Base-by-base conservation (phyloP, 1,140 invertebrate species). In the Polypedilum pembai region DNA sequence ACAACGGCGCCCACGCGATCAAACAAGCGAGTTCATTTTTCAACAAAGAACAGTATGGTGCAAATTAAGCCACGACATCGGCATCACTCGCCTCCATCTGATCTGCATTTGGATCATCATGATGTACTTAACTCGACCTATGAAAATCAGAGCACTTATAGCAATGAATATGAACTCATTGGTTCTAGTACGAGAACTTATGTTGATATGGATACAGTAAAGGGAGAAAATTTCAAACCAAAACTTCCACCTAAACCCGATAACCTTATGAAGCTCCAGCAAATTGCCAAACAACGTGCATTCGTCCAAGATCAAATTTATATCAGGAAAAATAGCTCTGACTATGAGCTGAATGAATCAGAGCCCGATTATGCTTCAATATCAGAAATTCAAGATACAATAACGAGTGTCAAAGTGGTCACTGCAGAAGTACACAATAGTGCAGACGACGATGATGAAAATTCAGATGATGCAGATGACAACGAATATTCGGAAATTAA, bases 231-330 rank as follows among this genome's bases (percentile, higher is more conserved):
- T 3, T 74, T 75, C 17, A 73, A 76, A 0, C 88, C 88, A 8
- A 86, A 85, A 4, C 76, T 89, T 18, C 88, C 88, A 3, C 88
- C 88, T 0, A 89, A 89, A 78, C 88, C 88, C 10, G 81, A 84
- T 73, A 89, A 83, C 84, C 82, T 84, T 75, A 79, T 79, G 77
- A 81, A 81, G 72, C 81, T 82, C 20, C 78, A 78, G 8, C 81
- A 65, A 74, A 76, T 76, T 10, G 4, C 45, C 21, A 15, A 63
- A 15, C 77, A 79, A n/a, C 78, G 41, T 41, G 17, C n/a, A 21
- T 24, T 33, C 40, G 69, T 75, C 7, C 73, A 74, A 24, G 72
- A 73, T 73, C 72, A 40, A 73, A 41, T 73, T 73, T 40, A 73
- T 7, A 21, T 10, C 7, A 40, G 17, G 10, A n/a, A 73, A 40